Percentiles rank a stretch among this genome's conserved stretches.
These are phyloP conservation scores for Drosophila sordidapex DNA, from an alignment of 2,888 invertebrate genomes.

Conservation along the genomic window DNA sequence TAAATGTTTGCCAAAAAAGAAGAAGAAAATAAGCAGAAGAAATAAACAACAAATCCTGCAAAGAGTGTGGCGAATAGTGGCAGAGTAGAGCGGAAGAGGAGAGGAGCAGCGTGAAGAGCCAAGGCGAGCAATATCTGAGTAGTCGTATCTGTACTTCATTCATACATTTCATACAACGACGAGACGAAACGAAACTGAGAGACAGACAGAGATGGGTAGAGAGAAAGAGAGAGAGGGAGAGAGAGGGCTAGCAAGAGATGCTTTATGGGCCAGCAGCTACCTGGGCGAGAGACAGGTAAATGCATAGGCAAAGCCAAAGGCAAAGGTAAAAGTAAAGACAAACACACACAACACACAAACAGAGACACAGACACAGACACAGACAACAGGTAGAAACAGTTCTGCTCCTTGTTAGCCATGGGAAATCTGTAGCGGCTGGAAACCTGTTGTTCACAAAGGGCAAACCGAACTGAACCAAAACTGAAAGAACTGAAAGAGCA, in stretches of 20 bases:
- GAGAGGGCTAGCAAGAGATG: conserved; percentile 47
- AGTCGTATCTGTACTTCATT: conserved; percentile 74
- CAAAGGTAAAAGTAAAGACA: conserved; percentile 47
- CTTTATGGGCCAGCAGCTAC: conserved; percentile 67
- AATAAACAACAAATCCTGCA: conserved; percentile 15
- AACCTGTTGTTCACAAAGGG: conserved; percentile 74
- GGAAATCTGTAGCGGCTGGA: conserved; percentile 72
- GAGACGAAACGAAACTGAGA: background rate
- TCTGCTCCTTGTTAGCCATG: conserved; percentile 70
- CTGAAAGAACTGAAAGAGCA: conserved; percentile 26
- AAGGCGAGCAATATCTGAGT: conserved; percentile 25
- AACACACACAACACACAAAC: conserved; percentile 16
- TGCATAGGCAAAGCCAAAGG: conserved; percentile 44
- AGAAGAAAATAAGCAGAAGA: background rate
- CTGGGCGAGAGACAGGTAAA: conserved; percentile 48
- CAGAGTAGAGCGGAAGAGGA: background rate
- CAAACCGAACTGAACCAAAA: conserved; percentile 17
- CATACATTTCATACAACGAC: conserved; percentile 59
- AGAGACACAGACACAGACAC: conserved; percentile 1
- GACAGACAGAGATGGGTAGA: conserved; percentile 19
- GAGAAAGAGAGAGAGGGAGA: conserved; percentile 22
- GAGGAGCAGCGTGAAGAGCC: background rate
- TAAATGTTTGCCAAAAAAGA: conserved; percentile 28
- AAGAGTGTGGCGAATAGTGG: conserved; percentile 40
- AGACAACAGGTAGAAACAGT: conserved; percentile 59